phyloP scores from a whole-genome alignment of 2,113 vertebrate genomes.

The Nyctereutes procyonoides region DNA sequence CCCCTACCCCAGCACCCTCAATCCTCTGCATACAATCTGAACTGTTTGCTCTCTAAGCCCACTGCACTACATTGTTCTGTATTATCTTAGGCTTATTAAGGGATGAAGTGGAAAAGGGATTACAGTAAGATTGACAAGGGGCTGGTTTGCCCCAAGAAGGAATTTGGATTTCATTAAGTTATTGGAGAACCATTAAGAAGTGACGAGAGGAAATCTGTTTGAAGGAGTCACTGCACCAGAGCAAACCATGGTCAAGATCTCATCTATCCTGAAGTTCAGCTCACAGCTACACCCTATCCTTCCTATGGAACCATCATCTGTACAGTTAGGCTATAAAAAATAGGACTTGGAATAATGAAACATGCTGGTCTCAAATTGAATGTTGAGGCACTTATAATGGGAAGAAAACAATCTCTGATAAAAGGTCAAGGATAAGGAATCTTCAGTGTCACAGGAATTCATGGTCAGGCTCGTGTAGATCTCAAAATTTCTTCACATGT shows the following conservation, averaged over 20 bases:
- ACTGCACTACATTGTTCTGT: too few species aligned
- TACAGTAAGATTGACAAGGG: not conserved
- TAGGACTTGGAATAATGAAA: not conserved
- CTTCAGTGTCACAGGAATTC: not conserved
- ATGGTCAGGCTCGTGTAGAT: not conserved
- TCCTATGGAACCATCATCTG: not conserved
- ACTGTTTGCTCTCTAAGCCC: not conserved
- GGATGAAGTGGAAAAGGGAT: not conserved
- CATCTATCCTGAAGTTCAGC: not conserved
- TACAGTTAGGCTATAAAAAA: not conserved
- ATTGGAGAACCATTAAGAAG: not conserved
- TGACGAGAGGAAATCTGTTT: not conserved
- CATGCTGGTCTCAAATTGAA: not conserved
- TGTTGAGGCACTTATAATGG: not conserved
- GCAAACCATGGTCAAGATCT: not conserved
- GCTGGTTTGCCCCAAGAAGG: not conserved
- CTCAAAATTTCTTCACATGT: not conserved
- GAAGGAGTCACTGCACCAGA: not conserved
- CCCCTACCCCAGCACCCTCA: rapidly evolving
- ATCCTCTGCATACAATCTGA: not conserved
- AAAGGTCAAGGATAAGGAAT: not conserved
- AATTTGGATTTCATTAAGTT: not conserved
- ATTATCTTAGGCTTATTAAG: not conserved
- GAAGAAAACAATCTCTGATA: not conserved
- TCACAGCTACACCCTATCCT: not conserved